phyloP scores from a whole-genome alignment of 2,113 vertebrate genomes.

The Eudyptes chrysolophus region DNA sequence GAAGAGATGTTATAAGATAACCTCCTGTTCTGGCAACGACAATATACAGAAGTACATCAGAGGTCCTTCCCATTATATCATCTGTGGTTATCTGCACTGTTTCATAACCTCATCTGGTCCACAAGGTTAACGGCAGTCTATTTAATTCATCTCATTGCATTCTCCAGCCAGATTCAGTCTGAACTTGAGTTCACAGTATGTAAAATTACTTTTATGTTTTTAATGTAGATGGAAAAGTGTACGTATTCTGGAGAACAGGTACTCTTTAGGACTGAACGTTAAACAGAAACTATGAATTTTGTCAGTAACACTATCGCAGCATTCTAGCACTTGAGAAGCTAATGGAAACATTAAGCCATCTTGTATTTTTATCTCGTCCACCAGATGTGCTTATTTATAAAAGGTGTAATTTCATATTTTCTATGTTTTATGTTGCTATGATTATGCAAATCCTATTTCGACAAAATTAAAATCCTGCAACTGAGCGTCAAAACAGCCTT shows the following conservation, averaged over 20 bases:
- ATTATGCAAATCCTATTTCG: background rate
- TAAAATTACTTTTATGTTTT: background rate
- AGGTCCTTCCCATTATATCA: background rate
- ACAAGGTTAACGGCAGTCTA: background rate
- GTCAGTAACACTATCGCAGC: background rate
- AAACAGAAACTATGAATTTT: background rate
- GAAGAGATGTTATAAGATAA: background rate
- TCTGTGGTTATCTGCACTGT: background rate
- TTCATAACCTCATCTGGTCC: background rate
- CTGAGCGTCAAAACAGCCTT: background rate
- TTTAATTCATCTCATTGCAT: background rate
- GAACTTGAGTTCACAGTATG: background rate
- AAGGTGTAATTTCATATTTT: background rate
- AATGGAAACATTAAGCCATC: background rate
- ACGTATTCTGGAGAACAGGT: fast-evolving
- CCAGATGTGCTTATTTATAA: background rate
- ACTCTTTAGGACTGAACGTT: background rate
- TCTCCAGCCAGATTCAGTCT: background rate
- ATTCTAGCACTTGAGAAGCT: background rate
- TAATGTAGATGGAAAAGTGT: background rate
- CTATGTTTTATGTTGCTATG: background rate
- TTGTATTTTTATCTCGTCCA: background rate
- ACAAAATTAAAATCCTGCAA: background rate
- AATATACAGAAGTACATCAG: background rate
- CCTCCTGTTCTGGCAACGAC: background rate